Conservation (phyloP, 2,888 invertebrate genomes). For the Caenorhabditis drosophilae region DNA sequence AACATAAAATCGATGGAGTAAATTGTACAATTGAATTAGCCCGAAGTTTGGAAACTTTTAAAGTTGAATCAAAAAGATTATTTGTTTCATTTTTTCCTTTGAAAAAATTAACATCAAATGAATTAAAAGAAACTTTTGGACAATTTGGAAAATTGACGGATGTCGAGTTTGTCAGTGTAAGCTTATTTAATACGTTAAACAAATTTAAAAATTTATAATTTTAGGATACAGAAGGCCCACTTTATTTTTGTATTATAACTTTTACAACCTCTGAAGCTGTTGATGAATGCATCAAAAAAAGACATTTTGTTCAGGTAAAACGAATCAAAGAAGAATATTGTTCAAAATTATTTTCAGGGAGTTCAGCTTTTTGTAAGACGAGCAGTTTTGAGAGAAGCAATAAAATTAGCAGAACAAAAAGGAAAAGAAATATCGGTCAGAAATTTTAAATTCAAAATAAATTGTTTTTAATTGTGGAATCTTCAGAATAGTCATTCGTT, state of each 20-base stretch:
- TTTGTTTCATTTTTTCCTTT: conserved; percentile 33
- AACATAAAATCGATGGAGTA: conserved; percentile 11
- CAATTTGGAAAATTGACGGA: conserved; percentile 31
- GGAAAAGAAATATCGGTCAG: no score
- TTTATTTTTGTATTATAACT: conserved; percentile 35
- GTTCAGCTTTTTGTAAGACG: conserved; percentile 25
- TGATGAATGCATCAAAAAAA: conserved; percentile 12
- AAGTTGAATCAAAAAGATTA: conserved; percentile 17
- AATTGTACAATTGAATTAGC: conserved; percentile 21
- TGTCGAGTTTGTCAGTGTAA: conserved; percentile 35
- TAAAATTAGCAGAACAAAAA: conserved; percentile 41
- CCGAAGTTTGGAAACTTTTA: neutral
- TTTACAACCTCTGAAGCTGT: conserved; percentile 15
- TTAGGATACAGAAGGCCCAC: conserved; percentile 34
- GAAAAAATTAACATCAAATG: conserved; percentile 13
- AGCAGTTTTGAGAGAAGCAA: conserved; percentile 33
- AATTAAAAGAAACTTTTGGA: conserved; percentile 23
- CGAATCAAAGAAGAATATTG: no score
- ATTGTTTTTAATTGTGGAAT: no score
- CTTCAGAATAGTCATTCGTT: no score
- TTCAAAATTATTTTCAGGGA: conserved; percentile 20
- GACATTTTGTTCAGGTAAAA: conserved; percentile 20
- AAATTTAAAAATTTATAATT: no score
- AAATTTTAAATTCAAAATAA: no score
- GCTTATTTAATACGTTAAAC: no score